Evolutionary conservation across 2,888 invertebrate species (phyloP), one percentile per base, ranked within the genome.

Genomic region (Germaria angustata): DNA sequence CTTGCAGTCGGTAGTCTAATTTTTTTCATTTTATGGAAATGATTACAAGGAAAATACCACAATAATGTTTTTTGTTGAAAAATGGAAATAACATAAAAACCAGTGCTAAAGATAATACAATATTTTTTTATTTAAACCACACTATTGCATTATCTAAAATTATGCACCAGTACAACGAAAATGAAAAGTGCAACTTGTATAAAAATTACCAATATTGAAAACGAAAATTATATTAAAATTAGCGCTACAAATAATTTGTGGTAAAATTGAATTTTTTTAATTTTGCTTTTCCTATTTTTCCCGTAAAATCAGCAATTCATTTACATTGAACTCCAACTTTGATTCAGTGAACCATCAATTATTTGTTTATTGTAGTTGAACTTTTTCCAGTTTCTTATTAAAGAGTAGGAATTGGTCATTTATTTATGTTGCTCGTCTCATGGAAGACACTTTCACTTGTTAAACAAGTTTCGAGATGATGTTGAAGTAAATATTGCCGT

Each of bases 391-490:
- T 5, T 17, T 59, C 7, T 28, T 51, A 24, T 9, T 32, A 17
- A 17, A n/a, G 20, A 28, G 15, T 49, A 66, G 65, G 57, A 72
- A 79, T 79, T 72, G 79, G 65, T 72, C 79, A 79, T 41, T 79
- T 71, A 71, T 65, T 71, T 72, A 5, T 71, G 24, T 44, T 51
- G 36, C 51, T 32, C 9, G 24, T 61, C 34, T 39, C 15, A 3
- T 17, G 32, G 77, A 71, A 79, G 78, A 79, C 73, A 79, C 82
- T 82, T 82, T 82, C 82, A 82, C 82, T 78, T 75, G 78, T 24
- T 51, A 61, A 79, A 79, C 82, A 41, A 75, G 82, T 82, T 82
- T 71, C 8, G 24, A 57, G 65, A 69, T 78, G 78, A 78, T 72
- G 46, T 34, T 41, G 44, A 65, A 49, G 22, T 15, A 49, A 66